Percentiles rank a stretch among this genome's conserved stretches.
Evolutionary conservation across 2,797 vertebrate species (phyloP).

Genomic region (Rhinatrema bivittatum): DNA sequence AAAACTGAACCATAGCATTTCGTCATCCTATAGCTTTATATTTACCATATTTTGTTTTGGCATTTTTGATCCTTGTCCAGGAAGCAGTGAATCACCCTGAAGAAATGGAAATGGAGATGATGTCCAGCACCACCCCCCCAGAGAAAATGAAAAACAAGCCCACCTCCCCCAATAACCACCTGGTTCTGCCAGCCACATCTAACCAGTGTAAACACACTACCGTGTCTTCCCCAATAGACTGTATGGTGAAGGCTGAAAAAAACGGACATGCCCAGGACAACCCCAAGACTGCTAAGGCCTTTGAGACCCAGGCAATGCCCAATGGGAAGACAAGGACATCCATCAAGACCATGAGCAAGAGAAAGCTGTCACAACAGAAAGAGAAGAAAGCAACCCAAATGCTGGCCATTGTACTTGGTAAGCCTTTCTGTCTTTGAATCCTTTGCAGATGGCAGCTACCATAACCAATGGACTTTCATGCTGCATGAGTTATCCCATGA

Average conservation of each 20-base stretch:
- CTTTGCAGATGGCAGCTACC: no score
- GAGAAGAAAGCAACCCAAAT: conserved; percentile 98
- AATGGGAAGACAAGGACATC: conserved; percentile 88
- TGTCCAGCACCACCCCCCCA: conserved; percentile 74
- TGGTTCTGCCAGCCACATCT: conserved; percentile 53
- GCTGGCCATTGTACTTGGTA: conserved; percentile 95
- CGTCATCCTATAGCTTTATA: background rate
- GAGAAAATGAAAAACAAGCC: conserved; percentile 76
- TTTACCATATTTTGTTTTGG: conserved; percentile 28
- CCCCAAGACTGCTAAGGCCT: conserved; percentile 68
- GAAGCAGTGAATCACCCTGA: conserved; percentile 76
- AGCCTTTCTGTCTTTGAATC: conserved; percentile 42
- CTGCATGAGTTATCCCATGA: no score
- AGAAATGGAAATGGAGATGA: conserved; percentile 82
- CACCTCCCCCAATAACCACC: conserved; percentile 57
- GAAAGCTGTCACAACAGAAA: conserved; percentile 96
- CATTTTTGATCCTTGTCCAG: conserved; percentile 72
- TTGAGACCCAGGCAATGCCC: conserved; percentile 86
- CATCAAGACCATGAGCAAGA: conserved; percentile 82
- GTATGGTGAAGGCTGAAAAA: conserved; percentile 63
- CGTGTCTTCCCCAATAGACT: conserved; percentile 46
- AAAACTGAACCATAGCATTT: no score
- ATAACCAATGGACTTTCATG: no score
- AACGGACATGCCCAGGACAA: conserved; percentile 76
- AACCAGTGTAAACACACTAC: conserved; percentile 54